Base-by-base conservation (phyloP, 2,888 invertebrate genomes). In the Lissocephala sabroskyi region DNA sequence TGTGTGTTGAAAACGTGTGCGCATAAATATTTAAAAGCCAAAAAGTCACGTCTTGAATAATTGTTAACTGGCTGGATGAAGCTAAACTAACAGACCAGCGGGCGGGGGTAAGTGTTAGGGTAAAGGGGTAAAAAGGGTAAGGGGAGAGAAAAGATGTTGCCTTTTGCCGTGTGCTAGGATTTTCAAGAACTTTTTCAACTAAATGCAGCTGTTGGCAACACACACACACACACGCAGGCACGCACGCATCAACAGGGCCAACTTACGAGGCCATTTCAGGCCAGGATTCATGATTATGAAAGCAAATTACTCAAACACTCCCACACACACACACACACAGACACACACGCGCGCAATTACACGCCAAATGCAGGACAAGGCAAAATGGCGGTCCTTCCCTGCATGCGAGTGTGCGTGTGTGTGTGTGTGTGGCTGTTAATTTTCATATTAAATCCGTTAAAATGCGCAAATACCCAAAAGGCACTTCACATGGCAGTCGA, bases 21-120 rank as follows among this genome's bases (percentile, higher is more conserved):
- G 51, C 63, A 71, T 71, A 71, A 74, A 71, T 71, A 71, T 71
- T 71, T 75, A 59, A 75, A 71, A 62, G 71, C 56, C 75, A 68
- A 71, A 75, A 71, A 75, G 71, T 71, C 71, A 75, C 75, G 71
- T 71, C 65, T 65, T 65, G 62, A 65, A 71, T 71, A 71, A 75
- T 68, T 75, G 71, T 68, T 65, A 63, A 64, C 59, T 68, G 65
- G 52, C 30, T 10, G 10, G 11, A 32, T n/a, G n/a, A n/a, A n/a
- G n/a, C n/a, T n/a, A n/a, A n/a, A n/a, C n/a, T n/a, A n/a, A n/a
- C n/a, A n/a, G n/a, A n/a, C n/a, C n/a, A n/a, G n/a, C n/a, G n/a
- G n/a, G n/a, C n/a, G n/a, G n/a, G n/a, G n/a, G n/a, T n/a, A n/a
- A n/a, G n/a, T n/a, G n/a, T n/a, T 49, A 17, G 46, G 33, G 46